Evolutionary conservation across 2,113 vertebrate species (phyloP).

Genomic region (Syngnathus scovelli): DNA sequence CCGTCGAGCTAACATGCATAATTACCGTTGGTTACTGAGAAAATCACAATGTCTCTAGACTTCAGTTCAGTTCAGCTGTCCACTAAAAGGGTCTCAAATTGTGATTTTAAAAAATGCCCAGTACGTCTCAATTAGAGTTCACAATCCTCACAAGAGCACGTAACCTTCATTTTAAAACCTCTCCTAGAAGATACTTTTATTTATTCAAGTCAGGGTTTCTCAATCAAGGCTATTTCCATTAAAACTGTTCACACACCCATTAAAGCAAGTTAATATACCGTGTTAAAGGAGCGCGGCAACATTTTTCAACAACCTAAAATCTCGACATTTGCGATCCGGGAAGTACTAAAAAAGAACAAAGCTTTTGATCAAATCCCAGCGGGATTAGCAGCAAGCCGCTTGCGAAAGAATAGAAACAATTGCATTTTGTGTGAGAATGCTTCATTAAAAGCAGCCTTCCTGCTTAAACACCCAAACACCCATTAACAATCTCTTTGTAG

Average conservation of each 20-base stretch:
- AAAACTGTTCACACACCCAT: background rate
- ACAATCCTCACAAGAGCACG: background rate
- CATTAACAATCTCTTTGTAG: background rate
- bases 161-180: background rate
- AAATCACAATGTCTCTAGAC: background rate
- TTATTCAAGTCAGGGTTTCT: background rate
- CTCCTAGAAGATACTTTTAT: background rate
- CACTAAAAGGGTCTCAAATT: no score
- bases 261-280: background rate
- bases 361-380: background rate
- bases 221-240: background rate
- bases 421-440: background rate
- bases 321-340: background rate
- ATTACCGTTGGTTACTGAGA: background rate
- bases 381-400: background rate
- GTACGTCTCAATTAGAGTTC: background rate
- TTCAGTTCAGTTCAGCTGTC: background rate
- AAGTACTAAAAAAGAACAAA: background rate
- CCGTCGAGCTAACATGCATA: conserved; percentile 15
- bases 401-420: background rate
- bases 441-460: background rate
- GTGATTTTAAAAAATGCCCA: no score
- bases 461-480: background rate
- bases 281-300: background rate
- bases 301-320: background rate